Base-by-base conservation (phyloP, 2,797 vertebrate species). In the Gobio occitaniae region DNA sequence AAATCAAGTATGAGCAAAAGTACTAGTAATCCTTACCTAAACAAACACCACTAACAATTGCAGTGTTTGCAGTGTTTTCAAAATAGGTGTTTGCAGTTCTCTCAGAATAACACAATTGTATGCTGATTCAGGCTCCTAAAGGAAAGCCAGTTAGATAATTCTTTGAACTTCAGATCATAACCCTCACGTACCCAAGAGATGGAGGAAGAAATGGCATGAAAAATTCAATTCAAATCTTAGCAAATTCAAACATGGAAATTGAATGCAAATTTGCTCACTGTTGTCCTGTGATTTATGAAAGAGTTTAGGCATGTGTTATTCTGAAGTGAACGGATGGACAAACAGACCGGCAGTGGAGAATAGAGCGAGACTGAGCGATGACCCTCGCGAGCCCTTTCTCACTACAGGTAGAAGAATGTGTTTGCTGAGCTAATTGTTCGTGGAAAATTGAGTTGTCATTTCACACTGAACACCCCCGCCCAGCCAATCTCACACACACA, bases 231-330 rank as follows among this genome's bases (percentile, higher is more conserved):
- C 87, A 94, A 92, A 93, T 93, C 91, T 88, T 21, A 48, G 89
- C 72, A 38, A 90, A 91, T 94, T 94, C 91, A 95, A 93, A 94
- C 89, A 91, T 86, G 89, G 92, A 95, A 91, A 90, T 93, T 91
- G 92, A 95, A 95, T 95, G 93, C 93, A 94, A 95, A 95, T 95
- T 93, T 93, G 93, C 91, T 91, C 82, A 38, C 93, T 93, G 91
- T 88, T 89, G 90, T 91, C 92, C 91, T 92, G 92, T 93, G 93
- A 95, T 94, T 95, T 94, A 95, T 95, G 91, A 92, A 92, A 88
- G 88, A 90, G 93, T 89, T 82, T 25, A 91, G 90, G 91, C 91
- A 84, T 76, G 89, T 90, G 92, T 93, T 56, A 93, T 94, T 86
- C 84, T 92, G 93, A 95, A 89, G 88, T 88, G 89, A 94, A 93